Evolutionary conservation across 2,888 invertebrate genomes (phyloP).

Genomic region (Micoletzkya japonica): DNA sequence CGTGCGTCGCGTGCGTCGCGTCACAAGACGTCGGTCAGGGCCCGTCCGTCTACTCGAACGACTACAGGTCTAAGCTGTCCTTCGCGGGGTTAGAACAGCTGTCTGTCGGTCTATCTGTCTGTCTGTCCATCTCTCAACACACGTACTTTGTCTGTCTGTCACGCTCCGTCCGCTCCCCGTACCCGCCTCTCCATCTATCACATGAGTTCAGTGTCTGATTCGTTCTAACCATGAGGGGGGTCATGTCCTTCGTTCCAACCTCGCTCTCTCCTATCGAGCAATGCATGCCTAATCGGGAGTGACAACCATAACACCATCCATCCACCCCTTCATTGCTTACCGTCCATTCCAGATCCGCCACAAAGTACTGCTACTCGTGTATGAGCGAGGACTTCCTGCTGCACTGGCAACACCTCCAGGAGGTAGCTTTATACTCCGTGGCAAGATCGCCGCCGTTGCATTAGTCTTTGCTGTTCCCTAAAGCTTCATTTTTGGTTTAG

Average conservation of each 20-base stretch:
- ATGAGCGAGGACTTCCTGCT: conserved; percentile 61
- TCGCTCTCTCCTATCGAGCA: no score
- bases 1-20: no score
- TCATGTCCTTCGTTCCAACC: no score
- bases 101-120: background rate
- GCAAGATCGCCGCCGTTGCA: background rate
- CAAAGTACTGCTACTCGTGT: conserved; percentile 59
- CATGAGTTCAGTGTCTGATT: no score
- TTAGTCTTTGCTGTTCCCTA: conserved; percentile 17
- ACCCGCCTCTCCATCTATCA: no score
- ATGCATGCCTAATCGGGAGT: no score
- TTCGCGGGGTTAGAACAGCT: conserved; percentile 25
- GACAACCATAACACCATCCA: no score
- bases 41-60: conserved; percentile 25
- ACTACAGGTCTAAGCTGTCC: conserved; percentile 26
- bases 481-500: no score
- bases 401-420: conserved; percentile 59
- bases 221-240: no score
- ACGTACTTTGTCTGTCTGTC: background rate
- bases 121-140: background rate
- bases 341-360: conserved; percentile 34
- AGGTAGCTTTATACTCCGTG: conserved; percentile 37
- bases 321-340: background rate
- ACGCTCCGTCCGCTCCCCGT: background rate
- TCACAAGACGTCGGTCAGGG: no score